Conservation (phyloP, 2,113 vertebrate genomes). For the Epinephelus lanceolatus region DNA sequence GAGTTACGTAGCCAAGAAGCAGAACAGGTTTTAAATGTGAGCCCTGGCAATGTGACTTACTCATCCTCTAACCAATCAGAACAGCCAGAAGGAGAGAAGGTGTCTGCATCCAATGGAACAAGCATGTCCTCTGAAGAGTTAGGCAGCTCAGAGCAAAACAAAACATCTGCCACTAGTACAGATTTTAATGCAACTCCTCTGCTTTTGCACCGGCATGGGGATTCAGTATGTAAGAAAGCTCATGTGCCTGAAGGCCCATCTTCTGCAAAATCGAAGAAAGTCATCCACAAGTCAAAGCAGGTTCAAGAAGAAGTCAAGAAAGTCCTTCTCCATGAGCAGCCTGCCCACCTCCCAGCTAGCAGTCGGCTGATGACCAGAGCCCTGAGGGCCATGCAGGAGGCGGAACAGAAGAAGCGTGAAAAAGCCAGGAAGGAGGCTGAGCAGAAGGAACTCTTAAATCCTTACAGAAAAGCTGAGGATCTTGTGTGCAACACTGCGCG, state of each 20-base stretch:
- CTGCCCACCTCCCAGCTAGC: constrained; percentile 84
- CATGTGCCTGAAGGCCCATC: background rate
- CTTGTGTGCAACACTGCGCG: background rate
- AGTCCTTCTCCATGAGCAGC: constrained; percentile 48
- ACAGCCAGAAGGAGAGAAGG: constrained; percentile 25
- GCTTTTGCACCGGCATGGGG: constrained; percentile 4
- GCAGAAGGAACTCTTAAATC: constrained; percentile 43
- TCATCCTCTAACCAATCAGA: constrained; percentile 27
- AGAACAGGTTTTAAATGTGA: constrained; percentile 31
- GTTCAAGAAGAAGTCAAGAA: constrained; percentile 48
- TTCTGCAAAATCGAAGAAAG: constrained; percentile 41
- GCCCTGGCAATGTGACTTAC: background rate
- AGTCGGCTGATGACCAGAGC: constrained; percentile 85
- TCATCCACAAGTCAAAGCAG: constrained; percentile 54
- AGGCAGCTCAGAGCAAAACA: constrained; percentile 15
- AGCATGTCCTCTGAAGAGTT: constrained; percentile 15
- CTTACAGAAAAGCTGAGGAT: constrained; percentile 21
- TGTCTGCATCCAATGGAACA: constrained; percentile 2
- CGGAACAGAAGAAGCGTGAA: constrained; percentile 53
- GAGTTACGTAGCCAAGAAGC: background rate
- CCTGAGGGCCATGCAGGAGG: constrained; percentile 81
- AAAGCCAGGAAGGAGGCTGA: constrained; percentile 42
- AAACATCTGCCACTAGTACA: background rate
- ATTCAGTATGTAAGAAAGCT: background rate
- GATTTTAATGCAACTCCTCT: background rate